Conservation (phyloP, 2,113 vertebrate species). For the Cryptoleucopteryx plumbea region DNA sequence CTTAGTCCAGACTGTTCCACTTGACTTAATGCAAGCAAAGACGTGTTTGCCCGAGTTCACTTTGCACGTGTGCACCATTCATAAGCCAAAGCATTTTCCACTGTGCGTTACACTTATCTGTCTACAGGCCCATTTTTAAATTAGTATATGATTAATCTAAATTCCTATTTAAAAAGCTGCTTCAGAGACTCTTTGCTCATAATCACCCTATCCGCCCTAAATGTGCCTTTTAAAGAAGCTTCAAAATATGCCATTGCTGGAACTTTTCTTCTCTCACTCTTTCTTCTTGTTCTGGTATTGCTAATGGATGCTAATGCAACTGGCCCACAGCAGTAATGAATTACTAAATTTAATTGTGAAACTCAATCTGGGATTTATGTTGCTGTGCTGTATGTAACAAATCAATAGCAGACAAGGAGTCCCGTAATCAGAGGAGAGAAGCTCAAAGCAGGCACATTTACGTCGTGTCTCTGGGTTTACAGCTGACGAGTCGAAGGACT, state of each 20-base stretch:
- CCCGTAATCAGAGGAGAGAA: not conserved
- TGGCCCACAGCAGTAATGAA: not conserved
- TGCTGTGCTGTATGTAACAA: not conserved
- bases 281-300: not conserved
- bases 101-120: not conserved
- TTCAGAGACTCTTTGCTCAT: not conserved
- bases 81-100: not conserved
- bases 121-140: not conserved
- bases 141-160: fast-evolving
- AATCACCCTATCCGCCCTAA: fast-evolving
- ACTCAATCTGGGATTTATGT: not conserved
- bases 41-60: fast-evolving
- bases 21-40: fast-evolving
- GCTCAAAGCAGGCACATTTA: not conserved
- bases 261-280: not conserved
- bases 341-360: not conserved
- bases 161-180: not conserved
- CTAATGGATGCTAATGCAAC: not conserved
- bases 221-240: not conserved
- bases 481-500: not conserved
- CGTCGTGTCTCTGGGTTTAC: too few species aligned
- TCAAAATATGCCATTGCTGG: not conserved
- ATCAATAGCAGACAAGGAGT: not conserved
- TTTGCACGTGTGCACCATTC: too few species aligned
- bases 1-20: fast-evolving